Conservation (phyloP, 1,140 invertebrate genomes). For the Drusus annulatus region DNA sequence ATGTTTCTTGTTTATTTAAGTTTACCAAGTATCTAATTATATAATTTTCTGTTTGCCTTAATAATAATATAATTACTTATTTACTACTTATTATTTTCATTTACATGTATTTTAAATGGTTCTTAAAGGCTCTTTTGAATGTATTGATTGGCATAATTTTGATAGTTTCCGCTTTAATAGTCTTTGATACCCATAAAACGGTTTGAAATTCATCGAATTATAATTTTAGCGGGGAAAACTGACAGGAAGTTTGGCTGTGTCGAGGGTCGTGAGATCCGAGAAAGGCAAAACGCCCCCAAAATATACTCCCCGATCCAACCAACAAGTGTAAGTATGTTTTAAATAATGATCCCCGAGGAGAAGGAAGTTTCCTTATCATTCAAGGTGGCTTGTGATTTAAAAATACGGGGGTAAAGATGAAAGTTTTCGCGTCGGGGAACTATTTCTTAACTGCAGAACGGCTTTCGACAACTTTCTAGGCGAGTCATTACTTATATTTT, state of each 20-base stretch:
- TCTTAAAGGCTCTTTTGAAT: no score
- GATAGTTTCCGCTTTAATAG: no score
- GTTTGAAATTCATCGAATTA: conserved; percentile 2
- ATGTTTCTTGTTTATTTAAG: no score
- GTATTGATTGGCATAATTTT: no score
- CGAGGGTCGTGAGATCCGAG: neutral
- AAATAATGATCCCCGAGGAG: neutral
- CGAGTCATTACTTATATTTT: no score
- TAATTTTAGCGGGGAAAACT: neutral
- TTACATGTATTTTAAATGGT: no score
- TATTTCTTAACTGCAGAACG: no score
- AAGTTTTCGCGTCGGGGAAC: neutral
- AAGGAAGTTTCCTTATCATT: neutral
- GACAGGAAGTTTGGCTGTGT: neutral
- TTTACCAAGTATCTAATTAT: no score
- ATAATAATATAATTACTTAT: no score
- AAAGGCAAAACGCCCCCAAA: neutral
- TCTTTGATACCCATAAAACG: neutral
- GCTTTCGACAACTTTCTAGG: no score
- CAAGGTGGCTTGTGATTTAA: neutral
- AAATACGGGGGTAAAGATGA: neutral
- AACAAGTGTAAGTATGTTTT: conserved; percentile 11
- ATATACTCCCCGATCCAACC: neutral
- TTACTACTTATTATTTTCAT: no score
- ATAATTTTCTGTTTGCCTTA: no score